Evolutionary conservation across 2,113 vertebrate genomes (phyloP).

Genomic region (Passer montanus): DNA sequence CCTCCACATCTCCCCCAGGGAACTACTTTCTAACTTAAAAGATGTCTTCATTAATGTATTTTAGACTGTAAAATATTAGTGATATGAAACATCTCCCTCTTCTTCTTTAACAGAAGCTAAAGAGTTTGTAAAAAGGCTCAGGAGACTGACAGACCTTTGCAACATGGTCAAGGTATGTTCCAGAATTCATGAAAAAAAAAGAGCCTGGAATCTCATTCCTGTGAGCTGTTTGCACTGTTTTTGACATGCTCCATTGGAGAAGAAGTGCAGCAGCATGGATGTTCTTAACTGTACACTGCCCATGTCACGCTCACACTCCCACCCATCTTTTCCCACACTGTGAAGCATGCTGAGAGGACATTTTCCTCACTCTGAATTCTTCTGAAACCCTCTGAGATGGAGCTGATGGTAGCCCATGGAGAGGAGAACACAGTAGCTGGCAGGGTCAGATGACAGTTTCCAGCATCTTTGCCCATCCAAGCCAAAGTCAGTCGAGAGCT

Average conservation of each 20-base stretch:
- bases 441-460: background rate
- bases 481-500: background rate
- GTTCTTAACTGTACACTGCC: background rate
- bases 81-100: background rate
- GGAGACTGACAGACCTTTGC: constrained; percentile 74
- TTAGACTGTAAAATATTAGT: background rate
- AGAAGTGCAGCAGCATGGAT: background rate
- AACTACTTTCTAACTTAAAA: background rate
- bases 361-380: background rate
- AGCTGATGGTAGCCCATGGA: background rate
- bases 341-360: background rate
- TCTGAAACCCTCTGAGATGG: background rate
- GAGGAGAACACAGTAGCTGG: background rate
- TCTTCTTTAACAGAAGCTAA: constrained; percentile 67
- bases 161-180: constrained; percentile 72
- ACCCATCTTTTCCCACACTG: background rate
- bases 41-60: background rate
- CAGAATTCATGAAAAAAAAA: background rate
- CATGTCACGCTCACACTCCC: background rate
- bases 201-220: background rate
- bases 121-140: constrained; percentile 69
- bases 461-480: background rate
- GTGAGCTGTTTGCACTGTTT: background rate
- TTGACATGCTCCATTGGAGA: background rate
- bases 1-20: background rate